Percentiles rank a stretch among this genome's conserved stretches.
Evolutionary conservation across 1,140 invertebrate genomes (phyloP).

Genomic region (Brachionus sp.): DNA sequence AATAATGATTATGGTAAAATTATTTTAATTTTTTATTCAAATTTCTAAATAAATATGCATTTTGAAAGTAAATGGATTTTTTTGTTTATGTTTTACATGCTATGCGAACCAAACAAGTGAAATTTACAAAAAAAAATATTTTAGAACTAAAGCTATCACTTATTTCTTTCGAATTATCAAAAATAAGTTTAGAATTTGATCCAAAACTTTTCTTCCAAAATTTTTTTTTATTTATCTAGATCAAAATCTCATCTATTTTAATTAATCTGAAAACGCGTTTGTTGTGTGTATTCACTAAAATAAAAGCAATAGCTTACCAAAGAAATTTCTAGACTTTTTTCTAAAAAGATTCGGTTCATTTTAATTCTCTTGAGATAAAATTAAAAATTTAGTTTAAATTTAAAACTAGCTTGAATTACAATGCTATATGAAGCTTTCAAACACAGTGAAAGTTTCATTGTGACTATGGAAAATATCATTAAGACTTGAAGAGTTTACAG

Average conservation of each 20-base stretch:
- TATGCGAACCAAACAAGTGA: no score
- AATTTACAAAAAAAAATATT: no score
- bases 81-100: neutral
- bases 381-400: no score
- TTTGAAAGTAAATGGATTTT: neutral
- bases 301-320: neutral
- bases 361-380: neutral
- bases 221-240: no score
- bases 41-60: neutral
- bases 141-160: neutral
- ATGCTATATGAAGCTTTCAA: neutral
- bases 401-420: neutral
- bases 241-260: neutral
- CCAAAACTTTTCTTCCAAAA: neutral
- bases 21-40: conserved; percentile 2
- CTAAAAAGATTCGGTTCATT: neutral
- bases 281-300: no score
- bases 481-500: no score
- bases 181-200: neutral
- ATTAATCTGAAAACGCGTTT: neutral
- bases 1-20: neutral
- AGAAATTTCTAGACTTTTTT: neutral
- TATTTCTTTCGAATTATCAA: neutral
- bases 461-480: no score
- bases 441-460: no score